Evolutionary conservation across 2,888 invertebrate species (phyloP), one percentile per base, ranked within the genome.

Genomic region (Diploptera punctata): DNA sequence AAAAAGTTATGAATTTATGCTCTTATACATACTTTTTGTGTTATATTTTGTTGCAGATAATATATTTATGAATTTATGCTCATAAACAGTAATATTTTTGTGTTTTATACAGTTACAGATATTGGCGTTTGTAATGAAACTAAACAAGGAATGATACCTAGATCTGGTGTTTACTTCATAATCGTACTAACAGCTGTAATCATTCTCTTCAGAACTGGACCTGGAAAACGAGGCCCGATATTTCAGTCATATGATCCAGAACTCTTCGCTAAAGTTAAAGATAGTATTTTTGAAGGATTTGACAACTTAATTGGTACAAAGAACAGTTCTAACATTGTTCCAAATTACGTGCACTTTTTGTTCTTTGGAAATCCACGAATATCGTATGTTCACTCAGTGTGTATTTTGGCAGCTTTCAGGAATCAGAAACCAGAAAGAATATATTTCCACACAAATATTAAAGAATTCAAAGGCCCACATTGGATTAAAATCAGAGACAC

Each of bases 401-500:
- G 65, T 29, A 10, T 65, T 26, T 44, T 65, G 47, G 65, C 65
- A 0, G 65, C 65, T 3, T 44, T 44, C 44, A 43, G 26, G 26
- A 65, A 65, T 29, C 65, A 65, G 18, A 21, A 26, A 7, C 65
- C 65, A 16, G 47, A 65, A 1, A 47, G 26, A n/a, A 47, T 65
- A n/a, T 16, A 44, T 16, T n/a, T 65, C n/a, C 65, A 65, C 24
- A 65, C 65, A 26, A 33, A 65, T 16, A 29, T 44, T 24, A 21
- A 21, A 1, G 26, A 24, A 5, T 65, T 65, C 44, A 16, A 3
- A 0, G 65, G 65, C 1, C 65, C 26, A 4, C 47, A 65, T n/a
- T 65, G 65, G 65, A 44, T 44, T n/a, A 65, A 65, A 10, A 26
- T 65, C 24, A 43, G n/a, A n/a, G 44, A 43, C 5, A 26, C 47